Evolutionary conservation across 2,888 invertebrate species (phyloP), one percentile per base, ranked within the genome.

Genomic region (Heliconius sara): DNA sequence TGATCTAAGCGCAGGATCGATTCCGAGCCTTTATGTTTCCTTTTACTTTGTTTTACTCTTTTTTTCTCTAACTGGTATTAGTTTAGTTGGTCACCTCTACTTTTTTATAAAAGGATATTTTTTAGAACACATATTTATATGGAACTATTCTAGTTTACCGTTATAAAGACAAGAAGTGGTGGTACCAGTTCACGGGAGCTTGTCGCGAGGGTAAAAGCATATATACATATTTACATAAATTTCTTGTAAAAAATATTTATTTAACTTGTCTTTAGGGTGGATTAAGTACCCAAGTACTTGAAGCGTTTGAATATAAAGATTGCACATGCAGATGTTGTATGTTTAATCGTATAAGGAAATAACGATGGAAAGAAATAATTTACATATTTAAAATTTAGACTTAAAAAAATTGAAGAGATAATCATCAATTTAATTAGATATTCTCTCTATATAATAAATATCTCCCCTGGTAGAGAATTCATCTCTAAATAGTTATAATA

Each of bases 1-100:
- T 92, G 93, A 92, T 91, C 91, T 91, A 91, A 91, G 89, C 91
- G 85, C 83, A 81, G 87, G 86, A 88, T 89, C 89, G 89, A 88
- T 87, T 84, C 68, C 25, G n/a, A 25, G n/a, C 43, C 78, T 77
- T 77, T 34, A 73, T 79, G 66, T 76, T 79, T 66, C 25, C 63
- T 78, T 80, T 78, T 79, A 68, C 73, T 81, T 82, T 78, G 80
- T 79, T 82, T 76, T 70, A 71, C 74, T 34, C 65, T 70, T 77
- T 79, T 65, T 77, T 22, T 34, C 30, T 25, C 34, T 60, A 72
- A 34, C 34, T 60, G 39, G 65, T 75, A 75, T 75, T 43, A 75
- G 79, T 81, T 77, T 75, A 79, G 81, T 79, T 81, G 80, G 77
- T 80, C 80, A 77, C 77, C 68, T 77, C 77, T 70, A 47, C 57